These are phyloP conservation scores for Proterorhinus semilunaris DNA, from an alignment of 2,113 vertebrate genomes.

Conservation along the genomic window DNA sequence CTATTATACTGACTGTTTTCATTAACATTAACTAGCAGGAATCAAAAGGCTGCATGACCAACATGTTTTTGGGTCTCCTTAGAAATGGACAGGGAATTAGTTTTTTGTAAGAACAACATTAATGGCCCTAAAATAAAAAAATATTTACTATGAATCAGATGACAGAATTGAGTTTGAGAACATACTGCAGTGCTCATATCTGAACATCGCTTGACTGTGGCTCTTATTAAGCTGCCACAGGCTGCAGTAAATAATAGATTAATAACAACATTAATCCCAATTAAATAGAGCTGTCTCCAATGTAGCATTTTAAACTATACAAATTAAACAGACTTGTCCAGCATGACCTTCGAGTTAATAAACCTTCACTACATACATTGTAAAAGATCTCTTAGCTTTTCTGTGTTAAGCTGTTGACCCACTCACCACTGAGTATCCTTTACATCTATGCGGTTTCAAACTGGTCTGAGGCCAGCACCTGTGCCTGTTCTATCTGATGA, in stretches of 20 bases:
- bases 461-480: not conserved
- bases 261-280: not conserved
- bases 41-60: not conserved
- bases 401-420: not conserved
- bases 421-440: slow-evolving; percentile 2
- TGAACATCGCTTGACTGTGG: not conserved
- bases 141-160: too few relatives aligned
- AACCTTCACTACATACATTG: not conserved
- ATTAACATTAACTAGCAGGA: slow-evolving; percentile 3
- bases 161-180: not conserved
- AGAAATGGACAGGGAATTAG: not conserved
- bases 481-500: slow-evolving; percentile 17
- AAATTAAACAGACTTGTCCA: not conserved
- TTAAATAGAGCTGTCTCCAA: not conserved
- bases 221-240: not conserved
- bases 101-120: not conserved
- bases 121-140: too few relatives aligned
- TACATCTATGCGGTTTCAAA: slow-evolving; percentile 11
- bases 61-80: not conserved
- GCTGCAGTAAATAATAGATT: not conserved
- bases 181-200: not conserved
- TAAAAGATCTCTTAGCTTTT: not conserved
- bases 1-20: slow-evolving; percentile 14
- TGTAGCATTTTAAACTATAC: not conserved
- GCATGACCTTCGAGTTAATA: not conserved